These are phyloP conservation scores for Ceryle rudis DNA, from an alignment of 2,797 vertebrate species.

Conservation along the genomic window DNA sequence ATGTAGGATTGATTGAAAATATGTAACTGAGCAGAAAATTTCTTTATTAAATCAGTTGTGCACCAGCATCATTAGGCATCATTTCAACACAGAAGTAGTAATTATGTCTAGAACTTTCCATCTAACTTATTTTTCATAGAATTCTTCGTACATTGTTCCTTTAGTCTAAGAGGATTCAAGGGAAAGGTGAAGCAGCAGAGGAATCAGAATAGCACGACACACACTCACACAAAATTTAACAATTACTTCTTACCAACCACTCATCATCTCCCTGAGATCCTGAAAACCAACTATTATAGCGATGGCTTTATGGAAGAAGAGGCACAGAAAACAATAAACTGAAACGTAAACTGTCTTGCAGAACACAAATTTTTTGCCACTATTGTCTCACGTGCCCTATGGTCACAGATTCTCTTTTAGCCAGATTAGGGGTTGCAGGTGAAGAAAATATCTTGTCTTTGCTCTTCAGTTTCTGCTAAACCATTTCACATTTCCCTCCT, in stretches of 20 bases:
- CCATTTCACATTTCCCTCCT: constrained; percentile 49
- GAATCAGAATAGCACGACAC: not conserved
- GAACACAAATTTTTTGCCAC: not conserved
- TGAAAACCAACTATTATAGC: not conserved
- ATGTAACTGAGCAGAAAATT: not conserved
- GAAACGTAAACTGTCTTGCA: not conserved
- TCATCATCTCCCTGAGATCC: not conserved
- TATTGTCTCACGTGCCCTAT: not conserved
- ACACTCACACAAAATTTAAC: not conserved
- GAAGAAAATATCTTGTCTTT: constrained; percentile 34
- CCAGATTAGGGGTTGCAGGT: not conserved
- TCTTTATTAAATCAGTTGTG: not conserved
- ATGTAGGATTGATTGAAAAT: not conserved
- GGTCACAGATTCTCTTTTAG: not conserved
- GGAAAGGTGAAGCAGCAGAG: not conserved
- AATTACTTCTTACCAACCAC: not conserved
- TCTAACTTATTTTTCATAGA: not conserved
- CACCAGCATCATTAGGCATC: not conserved
- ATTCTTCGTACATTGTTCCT: not conserved
- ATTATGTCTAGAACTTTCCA: not conserved
- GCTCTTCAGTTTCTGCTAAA: constrained; percentile 35
- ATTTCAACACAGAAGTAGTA: not conserved
- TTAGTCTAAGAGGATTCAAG: not conserved
- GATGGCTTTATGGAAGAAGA: not conserved
- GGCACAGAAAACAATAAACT: not conserved